Conservation (phyloP, 2,888 invertebrate species). For the Eupithecia abbreviata region DNA sequence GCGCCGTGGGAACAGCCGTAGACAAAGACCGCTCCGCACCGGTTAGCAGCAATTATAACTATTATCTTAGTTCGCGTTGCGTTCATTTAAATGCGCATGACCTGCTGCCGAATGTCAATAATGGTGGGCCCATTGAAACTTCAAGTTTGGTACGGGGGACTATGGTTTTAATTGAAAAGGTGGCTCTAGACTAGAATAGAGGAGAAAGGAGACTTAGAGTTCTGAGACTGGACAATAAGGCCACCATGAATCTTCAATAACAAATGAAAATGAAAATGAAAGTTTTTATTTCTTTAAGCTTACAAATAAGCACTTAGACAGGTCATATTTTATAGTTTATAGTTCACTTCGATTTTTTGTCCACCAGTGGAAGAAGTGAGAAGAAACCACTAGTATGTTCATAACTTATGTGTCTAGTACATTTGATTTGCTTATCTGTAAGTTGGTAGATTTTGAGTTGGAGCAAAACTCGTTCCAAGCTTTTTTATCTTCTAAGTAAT, state of each 20-base stretch:
- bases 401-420: too few species aligned
- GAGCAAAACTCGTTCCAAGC: too few species aligned
- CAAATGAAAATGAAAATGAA: too few species aligned
- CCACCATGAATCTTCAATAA: neutral
- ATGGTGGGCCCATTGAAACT: neutral
- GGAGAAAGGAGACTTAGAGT: neutral
- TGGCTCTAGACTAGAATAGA: neutral
- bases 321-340: too few species aligned
- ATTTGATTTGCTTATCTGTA: too few species aligned
- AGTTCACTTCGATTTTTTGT: too few species aligned
- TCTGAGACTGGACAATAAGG: neutral
- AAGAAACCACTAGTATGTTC: too few species aligned
- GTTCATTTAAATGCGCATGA: slow-evolving; percentile 22
- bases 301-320: too few species aligned
- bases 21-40: slow-evolving; percentile 66
- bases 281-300: too few species aligned
- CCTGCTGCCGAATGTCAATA: slow-evolving; percentile 41
- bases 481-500: too few species aligned
- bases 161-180: neutral
- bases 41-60: slow-evolving; percentile 55
- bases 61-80: slow-evolving; percentile 55
- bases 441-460: too few species aligned
- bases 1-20: slow-evolving; percentile 60
- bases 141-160: neutral
- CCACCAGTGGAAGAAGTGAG: too few species aligned